These are phyloP conservation scores for Baryphthengus martii DNA, from an alignment of 2,113 vertebrate genomes.

Conservation along the genomic window DNA sequence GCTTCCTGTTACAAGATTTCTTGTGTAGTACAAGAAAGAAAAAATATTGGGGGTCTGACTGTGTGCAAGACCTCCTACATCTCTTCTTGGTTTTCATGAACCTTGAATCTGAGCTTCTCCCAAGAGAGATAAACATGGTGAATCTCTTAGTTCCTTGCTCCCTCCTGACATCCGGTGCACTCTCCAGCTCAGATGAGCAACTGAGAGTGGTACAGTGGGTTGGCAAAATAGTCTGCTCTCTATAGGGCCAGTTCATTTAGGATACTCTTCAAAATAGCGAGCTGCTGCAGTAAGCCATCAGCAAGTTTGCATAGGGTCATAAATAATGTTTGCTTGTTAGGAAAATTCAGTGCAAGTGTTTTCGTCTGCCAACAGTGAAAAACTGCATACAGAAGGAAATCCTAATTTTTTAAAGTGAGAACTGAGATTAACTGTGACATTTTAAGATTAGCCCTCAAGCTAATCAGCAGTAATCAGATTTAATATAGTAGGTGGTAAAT, in stretches of 20 bases:
- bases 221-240: not conserved
- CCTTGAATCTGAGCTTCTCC: not conserved
- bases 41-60: not conserved
- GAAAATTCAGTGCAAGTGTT: slow-evolving; percentile 12
- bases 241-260: not conserved
- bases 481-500: slow-evolving; percentile 22
- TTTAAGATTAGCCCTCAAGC: slow-evolving; percentile 37
- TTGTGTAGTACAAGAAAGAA: not conserved
- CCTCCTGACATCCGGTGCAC: not conserved
- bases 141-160: not conserved
- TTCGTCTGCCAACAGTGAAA: not conserved
- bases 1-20: not conserved
- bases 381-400: slow-evolving; percentile 7
- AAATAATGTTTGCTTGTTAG: slow-evolving; percentile 30
- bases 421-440: slow-evolving; percentile 25
- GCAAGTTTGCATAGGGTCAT: not conserved
- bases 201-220: not conserved
- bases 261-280: not conserved
- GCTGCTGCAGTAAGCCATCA: not conserved
- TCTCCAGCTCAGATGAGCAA: not conserved
- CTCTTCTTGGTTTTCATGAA: not conserved
- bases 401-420: slow-evolving; percentile 5
- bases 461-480: not conserved
- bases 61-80: not conserved
- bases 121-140: not conserved